Conservation (phyloP, 2,888 invertebrate genomes). For the Steinernema scapterisci region DNA sequence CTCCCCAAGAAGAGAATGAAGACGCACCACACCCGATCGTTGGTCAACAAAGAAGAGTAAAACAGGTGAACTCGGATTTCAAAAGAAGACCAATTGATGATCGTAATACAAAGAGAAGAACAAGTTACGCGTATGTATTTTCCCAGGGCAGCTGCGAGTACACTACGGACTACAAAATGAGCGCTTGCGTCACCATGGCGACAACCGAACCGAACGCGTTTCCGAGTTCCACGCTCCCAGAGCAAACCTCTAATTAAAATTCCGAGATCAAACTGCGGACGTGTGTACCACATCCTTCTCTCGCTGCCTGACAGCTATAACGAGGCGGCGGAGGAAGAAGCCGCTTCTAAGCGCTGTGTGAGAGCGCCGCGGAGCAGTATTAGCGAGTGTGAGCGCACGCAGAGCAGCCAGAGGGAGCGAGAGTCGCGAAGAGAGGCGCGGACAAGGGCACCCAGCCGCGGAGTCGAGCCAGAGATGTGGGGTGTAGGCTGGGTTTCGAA, state of each 20-base stretch:
- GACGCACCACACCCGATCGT: not conserved
- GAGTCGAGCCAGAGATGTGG: conserved; percentile 23
- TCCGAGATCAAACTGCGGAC: conserved; percentile 3
- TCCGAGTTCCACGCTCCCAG: too few species aligned
- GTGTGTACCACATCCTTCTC: not conserved
- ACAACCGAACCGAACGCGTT: too few species aligned
- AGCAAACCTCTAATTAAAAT: not conserved
- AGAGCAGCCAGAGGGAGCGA: not conserved
- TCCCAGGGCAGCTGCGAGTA: not conserved
- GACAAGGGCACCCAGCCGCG: conserved; percentile 13
- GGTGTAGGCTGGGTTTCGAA: conserved; percentile 30
- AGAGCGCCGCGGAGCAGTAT: too few species aligned
- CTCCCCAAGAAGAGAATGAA: not conserved
- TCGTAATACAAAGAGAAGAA: too few species aligned
- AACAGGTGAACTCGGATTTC: not conserved
- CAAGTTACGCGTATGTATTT: too few species aligned
- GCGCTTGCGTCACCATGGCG: not conserved
- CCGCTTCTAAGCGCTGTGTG: too few species aligned
- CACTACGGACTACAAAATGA: conserved; percentile 6
- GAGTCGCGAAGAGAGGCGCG: conserved; percentile 2
- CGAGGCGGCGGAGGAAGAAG: not conserved
- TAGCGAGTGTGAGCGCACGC: not conserved
- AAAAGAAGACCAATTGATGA: not conserved
- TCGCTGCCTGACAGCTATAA: not conserved
- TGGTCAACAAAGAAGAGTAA: conserved; percentile 2